Evolutionary conservation across 2,888 invertebrate species (phyloP).

Genomic region (Pollenia angustigena): DNA sequence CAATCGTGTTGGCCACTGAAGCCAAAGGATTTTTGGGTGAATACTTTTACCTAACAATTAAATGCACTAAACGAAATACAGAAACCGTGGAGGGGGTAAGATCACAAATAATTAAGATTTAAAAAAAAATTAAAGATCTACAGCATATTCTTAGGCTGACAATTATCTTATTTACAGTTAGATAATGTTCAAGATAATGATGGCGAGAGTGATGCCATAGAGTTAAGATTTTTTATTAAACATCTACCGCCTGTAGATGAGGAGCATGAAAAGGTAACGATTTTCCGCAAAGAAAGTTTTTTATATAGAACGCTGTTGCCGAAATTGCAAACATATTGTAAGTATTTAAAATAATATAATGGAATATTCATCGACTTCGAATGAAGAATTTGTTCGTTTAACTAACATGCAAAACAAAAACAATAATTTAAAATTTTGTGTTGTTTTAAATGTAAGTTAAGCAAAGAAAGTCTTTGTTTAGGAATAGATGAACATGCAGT

Average conservation of each 20-base stretch:
- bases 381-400: background rate
- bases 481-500: too few species aligned
- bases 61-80: constrained; percentile 33
- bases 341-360: constrained; percentile 50
- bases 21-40: constrained; percentile 80
- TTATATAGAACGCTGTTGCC: constrained; percentile 77
- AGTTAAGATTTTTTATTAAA: constrained; percentile 78
- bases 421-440: too few species aligned
- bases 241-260: constrained; percentile 76
- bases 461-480: too few species aligned
- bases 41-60: constrained; percentile 78
- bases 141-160: constrained; percentile 76
- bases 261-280: constrained; percentile 75
- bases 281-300: constrained; percentile 79
- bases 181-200: background rate
- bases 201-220: constrained; percentile 36
- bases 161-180: constrained; percentile 48
- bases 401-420: too few species aligned
- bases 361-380: background rate
- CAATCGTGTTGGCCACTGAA: constrained; percentile 70
- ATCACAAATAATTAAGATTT: too few species aligned
- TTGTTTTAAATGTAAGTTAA: too few species aligned
- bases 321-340: constrained; percentile 77
- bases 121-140: background rate
- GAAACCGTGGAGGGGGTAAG: constrained; percentile 31